A percentile compares a stretch with the other conserved stretches of the same genome.
Conservation (phyloP, 2,113 vertebrate genomes). For the Vimba vimba region DNA sequence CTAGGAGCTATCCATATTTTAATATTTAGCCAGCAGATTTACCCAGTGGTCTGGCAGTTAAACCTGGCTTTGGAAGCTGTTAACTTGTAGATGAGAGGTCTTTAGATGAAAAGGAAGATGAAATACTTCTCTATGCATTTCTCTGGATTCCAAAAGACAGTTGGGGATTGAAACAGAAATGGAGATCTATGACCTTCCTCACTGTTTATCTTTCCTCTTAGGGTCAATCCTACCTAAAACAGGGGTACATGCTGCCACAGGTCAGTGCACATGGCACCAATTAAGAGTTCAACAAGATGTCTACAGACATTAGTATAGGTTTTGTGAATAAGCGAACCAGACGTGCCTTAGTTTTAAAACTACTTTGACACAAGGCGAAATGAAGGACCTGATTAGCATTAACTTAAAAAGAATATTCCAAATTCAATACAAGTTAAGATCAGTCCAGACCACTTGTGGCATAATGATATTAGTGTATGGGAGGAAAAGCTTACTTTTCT, state of each 20-base stretch:
- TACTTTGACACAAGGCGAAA: conserved; percentile 6
- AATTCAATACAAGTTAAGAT: background rate
- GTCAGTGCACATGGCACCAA: conserved; percentile 55
- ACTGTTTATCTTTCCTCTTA: conserved; percentile 51
- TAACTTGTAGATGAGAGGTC: conserved; percentile 19
- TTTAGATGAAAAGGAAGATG: conserved; percentile 45
- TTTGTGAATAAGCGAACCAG: conserved; percentile 38
- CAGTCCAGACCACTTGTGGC: background rate
- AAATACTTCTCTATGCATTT: conserved; percentile 38
- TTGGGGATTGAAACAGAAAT: conserved; percentile 42
- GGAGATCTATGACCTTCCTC: conserved; percentile 56
- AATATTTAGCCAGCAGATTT: conserved; percentile 11
- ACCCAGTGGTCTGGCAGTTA: background rate
- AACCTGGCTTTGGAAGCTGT: background rate
- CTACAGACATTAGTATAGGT: conserved; percentile 49
- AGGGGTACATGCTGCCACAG: conserved; percentile 44
- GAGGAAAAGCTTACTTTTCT: background rate
- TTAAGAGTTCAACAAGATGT: conserved; percentile 54
- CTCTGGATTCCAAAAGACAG: conserved; percentile 53
- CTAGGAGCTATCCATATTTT: background rate
- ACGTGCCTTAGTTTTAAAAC: conserved; percentile 12
- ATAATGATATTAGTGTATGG: background rate
- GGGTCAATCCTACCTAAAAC: conserved; percentile 56
- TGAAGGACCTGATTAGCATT: conserved; percentile 24
- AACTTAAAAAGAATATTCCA: background rate